These are phyloP conservation scores for Alfaro cultratus DNA, from an alignment of 2,797 vertebrate species.

Conservation along the genomic window DNA sequence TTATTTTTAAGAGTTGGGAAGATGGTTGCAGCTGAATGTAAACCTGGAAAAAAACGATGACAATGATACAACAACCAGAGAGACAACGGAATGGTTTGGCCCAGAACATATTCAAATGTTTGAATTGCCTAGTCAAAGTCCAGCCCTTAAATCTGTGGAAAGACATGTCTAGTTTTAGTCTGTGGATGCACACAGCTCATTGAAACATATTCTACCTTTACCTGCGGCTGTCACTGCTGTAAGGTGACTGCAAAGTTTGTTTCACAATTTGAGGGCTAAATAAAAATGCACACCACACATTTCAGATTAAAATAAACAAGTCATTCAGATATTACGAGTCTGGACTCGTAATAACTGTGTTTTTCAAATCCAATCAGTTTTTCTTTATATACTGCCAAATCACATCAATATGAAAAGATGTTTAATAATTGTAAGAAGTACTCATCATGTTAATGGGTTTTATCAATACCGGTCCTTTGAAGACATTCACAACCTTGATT, in stretches of 20 bases:
- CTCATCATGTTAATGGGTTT: too few species aligned
- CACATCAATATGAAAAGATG: too few species aligned
- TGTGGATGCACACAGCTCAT: background rate
- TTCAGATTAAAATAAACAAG: background rate
- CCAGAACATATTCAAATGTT: background rate
- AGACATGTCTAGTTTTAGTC: background rate
- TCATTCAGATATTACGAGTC: too few species aligned
- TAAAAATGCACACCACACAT: background rate
- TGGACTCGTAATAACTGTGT: too few species aligned
- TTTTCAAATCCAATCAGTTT: too few species aligned
- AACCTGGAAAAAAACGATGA: background rate
- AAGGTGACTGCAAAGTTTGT: background rate
- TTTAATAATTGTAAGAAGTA: too few species aligned
- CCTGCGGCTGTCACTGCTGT: background rate
- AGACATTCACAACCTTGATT: background rate
- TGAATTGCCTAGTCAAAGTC: background rate
- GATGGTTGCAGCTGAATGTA: background rate
- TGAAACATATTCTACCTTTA: background rate
- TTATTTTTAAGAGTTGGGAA: background rate
- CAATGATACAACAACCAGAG: background rate
- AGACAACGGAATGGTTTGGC: background rate
- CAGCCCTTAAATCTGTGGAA: background rate
- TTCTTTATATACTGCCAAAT: too few species aligned
- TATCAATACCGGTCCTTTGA: too few species aligned
- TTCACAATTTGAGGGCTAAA: background rate